A percentile compares a stretch with the other conserved stretches of the same genome.
Evolutionary conservation across 1,140 invertebrate genomes (phyloP).

Genomic region (Conopomorpha cramerella): DNA sequence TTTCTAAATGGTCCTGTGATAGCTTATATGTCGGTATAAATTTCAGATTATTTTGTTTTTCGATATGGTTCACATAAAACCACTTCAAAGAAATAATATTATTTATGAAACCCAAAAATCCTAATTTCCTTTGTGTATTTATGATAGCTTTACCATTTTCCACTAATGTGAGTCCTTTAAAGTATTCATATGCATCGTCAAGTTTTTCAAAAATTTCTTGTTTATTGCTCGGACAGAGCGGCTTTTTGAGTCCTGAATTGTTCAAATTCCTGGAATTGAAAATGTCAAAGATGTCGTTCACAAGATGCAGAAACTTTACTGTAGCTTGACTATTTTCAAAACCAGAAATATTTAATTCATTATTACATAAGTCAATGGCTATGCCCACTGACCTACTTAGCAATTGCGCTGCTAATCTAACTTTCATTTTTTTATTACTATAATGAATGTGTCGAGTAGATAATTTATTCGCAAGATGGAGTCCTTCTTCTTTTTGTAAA

Average conservation of each 20-base stretch:
- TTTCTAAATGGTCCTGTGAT: conserved; percentile 28
- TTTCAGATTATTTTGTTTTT: conserved; percentile 5
- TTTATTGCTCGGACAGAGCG: conserved; percentile 5
- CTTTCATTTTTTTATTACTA: conserved; percentile 19
- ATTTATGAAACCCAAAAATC: conserved; percentile 24
- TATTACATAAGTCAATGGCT: conserved; percentile 10
- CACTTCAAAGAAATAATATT: conserved; percentile 11
- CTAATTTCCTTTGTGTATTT: conserved; percentile 11
- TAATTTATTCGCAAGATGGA: conserved; percentile 19
- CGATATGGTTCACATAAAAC: conserved; percentile 11
- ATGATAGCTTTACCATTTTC: conserved; percentile 4
- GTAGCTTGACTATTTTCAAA: conserved; percentile 15
- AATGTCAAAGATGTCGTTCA: conserved; percentile 24
- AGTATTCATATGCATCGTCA: not conserved
- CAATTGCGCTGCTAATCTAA: conserved; percentile 19
- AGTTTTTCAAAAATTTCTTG: conserved; percentile 7
- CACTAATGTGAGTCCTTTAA: conserved; percentile 9
- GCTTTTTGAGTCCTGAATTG: conserved; percentile 10
- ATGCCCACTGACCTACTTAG: conserved; percentile 16
- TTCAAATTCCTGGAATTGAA: conserved; percentile 17
- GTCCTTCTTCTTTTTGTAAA: conserved; percentile 10
- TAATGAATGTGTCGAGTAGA: conserved; percentile 14
- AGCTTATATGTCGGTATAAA: not conserved
- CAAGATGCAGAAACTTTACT: conserved; percentile 11
- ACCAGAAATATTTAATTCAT: conserved; percentile 8